Conservation (phyloP, 2,113 vertebrate genomes). For the Daphoenositta chrysoptera region DNA sequence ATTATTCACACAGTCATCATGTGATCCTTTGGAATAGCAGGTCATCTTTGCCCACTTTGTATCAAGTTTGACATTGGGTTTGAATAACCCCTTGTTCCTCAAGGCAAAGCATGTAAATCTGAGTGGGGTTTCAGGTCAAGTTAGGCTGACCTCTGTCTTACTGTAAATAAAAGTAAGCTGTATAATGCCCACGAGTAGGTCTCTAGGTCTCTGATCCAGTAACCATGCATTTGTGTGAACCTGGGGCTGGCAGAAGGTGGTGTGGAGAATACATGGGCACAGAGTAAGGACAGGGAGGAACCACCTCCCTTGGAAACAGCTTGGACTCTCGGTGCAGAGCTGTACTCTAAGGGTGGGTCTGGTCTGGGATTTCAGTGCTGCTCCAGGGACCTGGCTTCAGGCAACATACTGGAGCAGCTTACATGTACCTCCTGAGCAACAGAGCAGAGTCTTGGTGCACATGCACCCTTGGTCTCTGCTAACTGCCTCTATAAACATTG, state of each 20-base stretch:
- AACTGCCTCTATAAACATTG: neutral
- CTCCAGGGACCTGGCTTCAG: neutral
- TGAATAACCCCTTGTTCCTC: neutral
- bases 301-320: neutral
- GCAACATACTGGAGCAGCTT: neutral
- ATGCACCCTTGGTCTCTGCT: neutral
- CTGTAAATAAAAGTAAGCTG: neutral
- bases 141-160: neutral
- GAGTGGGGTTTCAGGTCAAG: neutral
- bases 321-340: neutral
- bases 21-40: neutral
- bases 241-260: neutral
- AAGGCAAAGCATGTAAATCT: neutral
- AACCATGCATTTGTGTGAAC: neutral
- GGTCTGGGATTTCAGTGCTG: neutral
- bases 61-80: neutral
- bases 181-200: neutral
- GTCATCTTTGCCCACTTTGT: neutral
- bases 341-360: neutral
- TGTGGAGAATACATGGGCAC: neutral
- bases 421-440: neutral
- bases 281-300: neutral
- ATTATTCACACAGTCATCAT: neutral
- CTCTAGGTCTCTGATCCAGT: neutral
- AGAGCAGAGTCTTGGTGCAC: neutral